Evolutionary conservation across 2,888 invertebrate species (phyloP).

Genomic region (Heliothis peltigera): DNA sequence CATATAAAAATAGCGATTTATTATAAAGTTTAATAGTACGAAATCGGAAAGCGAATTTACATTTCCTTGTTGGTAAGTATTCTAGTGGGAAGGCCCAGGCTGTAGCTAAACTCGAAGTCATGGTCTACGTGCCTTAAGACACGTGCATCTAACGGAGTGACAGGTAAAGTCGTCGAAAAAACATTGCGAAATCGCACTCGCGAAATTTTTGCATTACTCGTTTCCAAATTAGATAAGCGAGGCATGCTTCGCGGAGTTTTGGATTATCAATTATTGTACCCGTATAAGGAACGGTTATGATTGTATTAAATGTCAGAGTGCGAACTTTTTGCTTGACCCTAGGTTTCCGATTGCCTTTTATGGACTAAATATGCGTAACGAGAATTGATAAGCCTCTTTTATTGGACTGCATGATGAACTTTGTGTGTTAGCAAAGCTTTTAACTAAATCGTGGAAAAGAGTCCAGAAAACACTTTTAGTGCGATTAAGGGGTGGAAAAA

Average conservation of each 20-base stretch:
- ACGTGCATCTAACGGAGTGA: slow-evolving; percentile 57
- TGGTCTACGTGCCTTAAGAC: slow-evolving; percentile 59
- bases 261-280: not conserved
- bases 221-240: not conserved
- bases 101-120: slow-evolving; percentile 58
- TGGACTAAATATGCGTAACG: not conserved
- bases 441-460: not conserved
- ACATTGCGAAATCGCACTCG: slow-evolving; percentile 55
- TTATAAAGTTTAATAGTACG: slow-evolving; percentile 44
- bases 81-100: slow-evolving; percentile 47
- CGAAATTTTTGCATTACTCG: slow-evolving; percentile 38
- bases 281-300: not conserved
- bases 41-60: slow-evolving; percentile 54
- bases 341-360: not conserved
- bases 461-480: too few species aligned
- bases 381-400: not conserved
- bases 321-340: slow-evolving; percentile 1
- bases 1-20: slow-evolving; percentile 24
- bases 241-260: not conserved
- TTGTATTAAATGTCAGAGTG: not conserved
- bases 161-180: slow-evolving; percentile 55
- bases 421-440: not conserved
- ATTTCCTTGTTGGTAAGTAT: slow-evolving; percentile 52
- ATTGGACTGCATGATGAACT: not conserved
- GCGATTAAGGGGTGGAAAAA: too few species aligned